Evolutionary conservation across 2,113 vertebrate genomes (phyloP), one percentile per base, ranked within the genome.

Genomic region (Psilopogon haemacephalus): DNA sequence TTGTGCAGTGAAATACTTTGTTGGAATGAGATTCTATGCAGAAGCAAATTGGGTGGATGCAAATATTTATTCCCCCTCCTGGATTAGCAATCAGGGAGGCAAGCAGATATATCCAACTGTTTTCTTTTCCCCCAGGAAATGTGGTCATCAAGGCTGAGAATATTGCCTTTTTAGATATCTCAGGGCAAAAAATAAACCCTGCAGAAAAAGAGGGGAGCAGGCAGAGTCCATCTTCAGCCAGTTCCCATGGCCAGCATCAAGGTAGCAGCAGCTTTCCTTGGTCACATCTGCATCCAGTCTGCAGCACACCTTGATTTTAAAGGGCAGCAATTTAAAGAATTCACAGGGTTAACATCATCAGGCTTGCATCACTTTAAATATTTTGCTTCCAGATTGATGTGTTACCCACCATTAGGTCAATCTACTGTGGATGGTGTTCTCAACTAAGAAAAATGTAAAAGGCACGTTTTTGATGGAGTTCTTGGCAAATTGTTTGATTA

Each of bases 401-500:
- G 70, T 65, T 70, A 52, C 74, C 64, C 48, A 69, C 44, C 18
- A 0, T 75, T 80, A 72, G 91, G 83, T 95, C 73, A 68, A 52
- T 82, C 71, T 65, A 62, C 70, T 74, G 58, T 52, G 88, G 59
- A 74, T 84, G 33, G 50, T 96, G 94, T 94, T 97, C 95, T 97
- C 96, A 96, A 92, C 89, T 73, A 79, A 93, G 86, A 97, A 97
- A 96, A 96, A 96, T 95, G 89, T 92, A 62, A 75, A 94, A 88
- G 89, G 62, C 89, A 94, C 15, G 30, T 95, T 92, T 96, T 93
- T 95, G 89, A 94, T 95, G 95, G 94, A 93, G 77, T 90, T 96
- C 82, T 96, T 97, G 97, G 96, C 93, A 97, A 95, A 91, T 94
- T 26, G 2, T 90, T 94, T 96, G 94, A 95, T 97, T 97, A 82